A percentile compares a stretch with the other conserved stretches of the same genome.
phyloP scores from a whole-genome alignment of 2,888 invertebrate species.

The Lithophane ornitopus region DNA sequence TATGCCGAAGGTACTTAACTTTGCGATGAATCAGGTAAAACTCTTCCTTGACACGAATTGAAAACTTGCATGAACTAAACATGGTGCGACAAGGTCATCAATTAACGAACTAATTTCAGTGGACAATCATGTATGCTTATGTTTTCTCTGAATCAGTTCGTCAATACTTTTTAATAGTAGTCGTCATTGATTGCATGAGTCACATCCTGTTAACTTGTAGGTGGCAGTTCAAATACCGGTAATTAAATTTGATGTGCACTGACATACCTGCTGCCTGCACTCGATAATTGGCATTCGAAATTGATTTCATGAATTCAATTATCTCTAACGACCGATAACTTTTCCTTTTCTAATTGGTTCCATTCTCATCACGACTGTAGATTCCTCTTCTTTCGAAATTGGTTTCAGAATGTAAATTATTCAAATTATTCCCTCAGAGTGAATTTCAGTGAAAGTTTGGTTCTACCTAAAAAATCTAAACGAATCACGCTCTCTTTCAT shows the following conservation, averaged over 20 bases:
- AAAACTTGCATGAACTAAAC: conserved; percentile 36
- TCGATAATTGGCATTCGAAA: not conserved
- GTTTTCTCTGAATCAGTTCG: conserved; percentile 51
- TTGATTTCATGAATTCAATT: not conserved
- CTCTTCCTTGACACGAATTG: conserved; percentile 54
- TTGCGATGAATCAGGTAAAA: conserved; percentile 50
- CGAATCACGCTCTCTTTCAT: conserved; percentile 51
- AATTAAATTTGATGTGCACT: conserved; percentile 32
- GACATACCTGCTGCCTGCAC: conserved; percentile 4
- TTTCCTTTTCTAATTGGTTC: conserved; percentile 15
- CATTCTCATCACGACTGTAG: not conserved
- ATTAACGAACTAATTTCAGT: conserved; percentile 39
- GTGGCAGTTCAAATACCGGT: conserved; percentile 31
- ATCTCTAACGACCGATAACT: not conserved
- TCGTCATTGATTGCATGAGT: conserved; percentile 54
- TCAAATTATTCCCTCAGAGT: conserved; percentile 13
- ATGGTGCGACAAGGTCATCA: conserved; percentile 41
- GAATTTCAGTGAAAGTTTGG: conserved; percentile 63
- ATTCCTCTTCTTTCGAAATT: conserved; percentile 12
- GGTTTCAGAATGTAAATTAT: conserved; percentile 20
- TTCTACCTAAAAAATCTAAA: conserved; percentile 28
- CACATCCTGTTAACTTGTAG: conserved; percentile 53
- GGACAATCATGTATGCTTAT: conserved; percentile 27
- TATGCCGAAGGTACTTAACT: conserved; percentile 15
- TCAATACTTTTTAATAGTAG: conserved; percentile 47